These are phyloP conservation scores for Lepidochitona cinerea DNA, from an alignment of 2,888 invertebrate species.

Conservation along the genomic window DNA sequence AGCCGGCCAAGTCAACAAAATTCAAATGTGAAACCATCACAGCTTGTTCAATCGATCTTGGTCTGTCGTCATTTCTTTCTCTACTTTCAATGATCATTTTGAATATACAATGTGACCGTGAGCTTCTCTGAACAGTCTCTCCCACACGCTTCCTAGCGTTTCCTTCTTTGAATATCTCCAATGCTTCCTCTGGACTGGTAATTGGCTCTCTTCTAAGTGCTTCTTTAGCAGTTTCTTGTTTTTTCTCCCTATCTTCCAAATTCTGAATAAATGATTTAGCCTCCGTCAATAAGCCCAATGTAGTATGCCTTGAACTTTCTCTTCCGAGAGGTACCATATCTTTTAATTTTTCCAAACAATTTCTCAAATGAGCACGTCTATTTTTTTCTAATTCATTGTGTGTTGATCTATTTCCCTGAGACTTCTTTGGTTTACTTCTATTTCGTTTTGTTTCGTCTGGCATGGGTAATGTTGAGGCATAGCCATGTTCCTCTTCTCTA, in stretches of 20 bases:
- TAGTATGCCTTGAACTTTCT: conserved; percentile 91
- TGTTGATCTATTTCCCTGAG: conserved; percentile 88
- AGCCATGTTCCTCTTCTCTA: conserved; percentile 92
- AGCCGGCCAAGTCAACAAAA: conserved; percentile 92
- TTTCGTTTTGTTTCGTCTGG: conserved; percentile 85
- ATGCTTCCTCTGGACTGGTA: too few relatives aligned
- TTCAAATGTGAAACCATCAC: conserved; percentile 74
- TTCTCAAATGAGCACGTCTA: conserved; percentile 93
- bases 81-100: too few relatives aligned
- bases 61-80: too few relatives aligned
- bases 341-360: conserved; percentile 92
- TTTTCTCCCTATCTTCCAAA: conserved; percentile 85
- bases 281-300: conserved; percentile 92
- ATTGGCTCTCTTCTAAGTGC: conserved; percentile 84
- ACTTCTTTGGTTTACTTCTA: conserved; percentile 81
- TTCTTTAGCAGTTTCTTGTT: conserved; percentile 82
- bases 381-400: conserved; percentile 94
- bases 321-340: conserved; percentile 91
- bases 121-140: too few relatives aligned
- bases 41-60: too few relatives aligned
- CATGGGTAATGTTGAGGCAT: conserved; percentile 87
- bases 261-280: conserved; percentile 93
- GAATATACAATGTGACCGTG: too few relatives aligned
- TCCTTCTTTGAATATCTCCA: too few relatives aligned
- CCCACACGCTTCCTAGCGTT: too few relatives aligned